Evolutionary conservation across 2,888 invertebrate species (phyloP).

Genomic region (Cephus pulcher): DNA sequence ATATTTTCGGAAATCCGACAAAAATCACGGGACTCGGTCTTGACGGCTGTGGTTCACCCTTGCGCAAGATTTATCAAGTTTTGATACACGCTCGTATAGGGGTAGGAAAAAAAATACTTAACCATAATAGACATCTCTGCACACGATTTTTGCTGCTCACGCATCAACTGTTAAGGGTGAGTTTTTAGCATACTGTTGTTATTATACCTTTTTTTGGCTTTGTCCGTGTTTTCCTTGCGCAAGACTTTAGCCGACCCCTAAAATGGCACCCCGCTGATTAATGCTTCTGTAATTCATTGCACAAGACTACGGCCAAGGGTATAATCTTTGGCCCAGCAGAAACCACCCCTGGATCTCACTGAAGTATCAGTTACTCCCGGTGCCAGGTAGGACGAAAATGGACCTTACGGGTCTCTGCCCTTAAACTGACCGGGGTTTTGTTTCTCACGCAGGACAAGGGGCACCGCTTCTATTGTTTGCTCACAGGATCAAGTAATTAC

Average conservation of each 20-base stretch:
- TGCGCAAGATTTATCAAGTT: neutral
- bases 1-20: too few relatives aligned
- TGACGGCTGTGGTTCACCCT: too few relatives aligned
- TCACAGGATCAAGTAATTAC: conserved; percentile 62
- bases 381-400: conserved; percentile 38
- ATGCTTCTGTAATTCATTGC: conserved; percentile 64
- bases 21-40: too few relatives aligned
- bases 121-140: neutral
- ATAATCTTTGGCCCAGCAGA: conserved; percentile 49
- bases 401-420: conserved; percentile 27
- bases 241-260: conserved; percentile 39
- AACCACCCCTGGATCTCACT: conserved; percentile 3
- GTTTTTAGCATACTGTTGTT: too few relatives aligned
- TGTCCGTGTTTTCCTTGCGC: conserved; percentile 38
- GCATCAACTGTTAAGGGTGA: neutral
- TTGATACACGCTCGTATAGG: neutral
- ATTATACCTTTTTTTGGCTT: too few relatives aligned
- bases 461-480: conserved; percentile 59
- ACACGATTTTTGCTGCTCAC: neutral
- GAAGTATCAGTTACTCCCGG: conserved; percentile 49
- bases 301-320: conserved; percentile 55
- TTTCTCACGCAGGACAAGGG: conserved; percentile 61
- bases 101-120: neutral
- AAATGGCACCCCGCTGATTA: conserved; percentile 53
- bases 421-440: conserved; percentile 52